A percentile compares a stretch with the other conserved stretches of the same genome.
phyloP scores from a whole-genome alignment of 1,140 invertebrate genomes.

The Magallana gigas region DNA sequence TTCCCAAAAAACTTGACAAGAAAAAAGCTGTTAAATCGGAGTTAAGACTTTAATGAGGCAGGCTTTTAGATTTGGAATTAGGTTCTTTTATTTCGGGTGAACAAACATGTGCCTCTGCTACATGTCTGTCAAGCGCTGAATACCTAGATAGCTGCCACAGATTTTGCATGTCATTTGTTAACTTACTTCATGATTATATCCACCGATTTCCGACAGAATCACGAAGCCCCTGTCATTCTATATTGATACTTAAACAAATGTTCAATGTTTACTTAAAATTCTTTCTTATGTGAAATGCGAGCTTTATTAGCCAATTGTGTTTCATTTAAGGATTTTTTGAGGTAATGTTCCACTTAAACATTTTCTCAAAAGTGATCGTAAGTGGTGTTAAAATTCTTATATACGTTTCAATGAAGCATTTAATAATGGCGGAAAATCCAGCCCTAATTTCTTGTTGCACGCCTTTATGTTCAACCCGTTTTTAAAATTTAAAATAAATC shows the following conservation, averaged over 20 bases:
- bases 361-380: neutral
- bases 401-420: neutral
- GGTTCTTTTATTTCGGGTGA: neutral
- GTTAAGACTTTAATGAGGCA: conserved; percentile 16
- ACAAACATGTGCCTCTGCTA: neutral
- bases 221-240: neutral
- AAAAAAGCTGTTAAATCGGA: neutral
- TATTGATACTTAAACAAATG: conserved; percentile 28
- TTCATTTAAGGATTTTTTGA: neutral
- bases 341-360: neutral
- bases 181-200: neutral
- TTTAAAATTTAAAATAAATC: neutral
- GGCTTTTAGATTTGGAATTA: neutral
- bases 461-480: neutral
- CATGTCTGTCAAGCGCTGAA: neutral
- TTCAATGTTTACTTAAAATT: conserved; percentile 2
- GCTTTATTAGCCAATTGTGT: conserved; percentile 14
- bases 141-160: neutral
- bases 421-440: neutral
- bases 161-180: conserved; percentile 11
- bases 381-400: neutral
- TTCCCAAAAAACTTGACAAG: neutral
- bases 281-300: neutral
- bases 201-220: neutral
- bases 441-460: neutral